These are phyloP conservation scores for Anomalospiza imberbis DNA, from an alignment of 2,797 vertebrate species.

Conservation along the genomic window DNA sequence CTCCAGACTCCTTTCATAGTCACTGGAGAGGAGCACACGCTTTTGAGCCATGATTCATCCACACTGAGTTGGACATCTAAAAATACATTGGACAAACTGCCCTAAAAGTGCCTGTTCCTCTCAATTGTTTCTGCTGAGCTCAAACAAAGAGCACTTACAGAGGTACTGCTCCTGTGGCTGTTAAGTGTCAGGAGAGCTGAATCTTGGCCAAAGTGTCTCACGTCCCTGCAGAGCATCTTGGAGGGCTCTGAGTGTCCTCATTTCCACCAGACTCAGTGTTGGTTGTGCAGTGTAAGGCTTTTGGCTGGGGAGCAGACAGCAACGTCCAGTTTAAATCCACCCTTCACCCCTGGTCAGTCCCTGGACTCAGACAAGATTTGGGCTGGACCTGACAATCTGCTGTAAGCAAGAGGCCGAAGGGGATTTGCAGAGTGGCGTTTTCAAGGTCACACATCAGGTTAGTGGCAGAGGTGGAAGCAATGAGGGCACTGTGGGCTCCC, in stretches of 20 bases:
- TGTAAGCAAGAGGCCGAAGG: neutral
- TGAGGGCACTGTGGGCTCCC: neutral
- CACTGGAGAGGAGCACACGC: neutral
- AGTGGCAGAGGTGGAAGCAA: neutral
- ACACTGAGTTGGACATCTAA: neutral
- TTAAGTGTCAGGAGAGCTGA: conserved; percentile 12
- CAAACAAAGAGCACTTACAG: neutral
- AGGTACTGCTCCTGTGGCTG: neutral
- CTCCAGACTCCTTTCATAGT: conserved; percentile 29
- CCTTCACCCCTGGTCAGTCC: neutral
- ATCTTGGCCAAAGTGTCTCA: neutral
- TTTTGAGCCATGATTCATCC: conserved; percentile 28
- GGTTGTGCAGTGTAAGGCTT: neutral
- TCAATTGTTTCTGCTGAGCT: conserved; percentile 22
- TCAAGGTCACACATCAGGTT: neutral
- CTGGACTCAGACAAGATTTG: neutral
- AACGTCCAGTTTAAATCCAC: neutral
- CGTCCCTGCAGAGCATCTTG: neutral
- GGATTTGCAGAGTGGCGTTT: neutral
- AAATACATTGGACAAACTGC: conserved; percentile 13
- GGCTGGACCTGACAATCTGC: neutral
- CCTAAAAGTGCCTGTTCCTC: conserved; percentile 28
- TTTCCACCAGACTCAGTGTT: neutral
- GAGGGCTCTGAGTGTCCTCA: neutral
- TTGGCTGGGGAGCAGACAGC: neutral